Percentiles rank a stretch among this genome's conserved stretches.
Conservation (phyloP, 2,888 invertebrate species). For the Spodoptera picta region DNA sequence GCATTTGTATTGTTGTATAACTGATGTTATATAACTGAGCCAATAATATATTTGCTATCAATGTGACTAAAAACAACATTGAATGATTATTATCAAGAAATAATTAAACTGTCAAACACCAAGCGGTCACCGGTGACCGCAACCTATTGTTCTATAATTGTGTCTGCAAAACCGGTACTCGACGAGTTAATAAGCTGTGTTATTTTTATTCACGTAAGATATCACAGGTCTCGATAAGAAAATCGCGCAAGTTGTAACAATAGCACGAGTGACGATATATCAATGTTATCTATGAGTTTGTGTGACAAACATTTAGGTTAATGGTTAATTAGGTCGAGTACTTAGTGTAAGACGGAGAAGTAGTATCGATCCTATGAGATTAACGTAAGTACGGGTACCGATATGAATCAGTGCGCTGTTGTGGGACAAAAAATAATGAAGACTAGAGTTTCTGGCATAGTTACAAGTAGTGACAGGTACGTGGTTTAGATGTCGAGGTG, state of each 20-base stretch:
- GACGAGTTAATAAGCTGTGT: constrained; percentile 18
- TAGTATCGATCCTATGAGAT: constrained; percentile 66
- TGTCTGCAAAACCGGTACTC: too few relatives aligned
- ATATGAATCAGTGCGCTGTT: constrained; percentile 41
- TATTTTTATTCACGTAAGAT: constrained; percentile 49
- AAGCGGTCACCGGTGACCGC: too few relatives aligned
- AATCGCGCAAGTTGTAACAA: constrained; percentile 72
- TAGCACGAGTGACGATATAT: constrained; percentile 65
- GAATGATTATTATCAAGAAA: constrained; percentile 9
- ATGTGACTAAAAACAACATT: constrained; percentile 4
- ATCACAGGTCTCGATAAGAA: constrained; percentile 61
- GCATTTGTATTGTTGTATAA: constrained; percentile 15
- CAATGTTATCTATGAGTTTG: constrained; percentile 72
- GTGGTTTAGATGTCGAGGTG: constrained; percentile 61
- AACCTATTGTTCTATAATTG: too few relatives aligned
- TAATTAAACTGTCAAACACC: too few relatives aligned
- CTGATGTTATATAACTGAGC: constrained; percentile 6
- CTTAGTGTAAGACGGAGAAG: constrained; percentile 63
- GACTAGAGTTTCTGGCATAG: constrained; percentile 54
- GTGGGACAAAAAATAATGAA: constrained; percentile 44
- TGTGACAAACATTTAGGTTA: constrained; percentile 78
- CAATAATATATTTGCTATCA: constrained; percentile 7
- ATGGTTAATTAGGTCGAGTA: constrained; percentile 81
- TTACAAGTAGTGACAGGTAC: constrained; percentile 60
- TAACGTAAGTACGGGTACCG: constrained; percentile 13